Conservation (phyloP, 2,888 invertebrate genomes). For the Napeogenes sylphis region DNA sequence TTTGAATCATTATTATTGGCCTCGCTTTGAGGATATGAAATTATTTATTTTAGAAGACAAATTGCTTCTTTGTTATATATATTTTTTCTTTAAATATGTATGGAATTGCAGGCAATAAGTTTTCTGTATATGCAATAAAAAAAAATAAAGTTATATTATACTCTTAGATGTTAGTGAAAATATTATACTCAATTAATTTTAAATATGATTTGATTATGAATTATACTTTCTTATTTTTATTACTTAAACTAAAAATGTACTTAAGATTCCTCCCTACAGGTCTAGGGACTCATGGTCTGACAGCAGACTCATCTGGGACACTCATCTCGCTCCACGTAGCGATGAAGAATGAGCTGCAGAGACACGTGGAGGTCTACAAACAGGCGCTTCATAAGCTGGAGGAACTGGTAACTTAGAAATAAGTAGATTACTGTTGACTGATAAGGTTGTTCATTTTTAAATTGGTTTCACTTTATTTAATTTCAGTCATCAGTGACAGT, state of each 20-base stretch:
- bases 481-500: constrained; percentile 71
- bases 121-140: too few relatives aligned
- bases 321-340: constrained; percentile 89
- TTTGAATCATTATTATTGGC: background rate
- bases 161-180: background rate
- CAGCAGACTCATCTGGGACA: constrained; percentile 80
- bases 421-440: background rate
- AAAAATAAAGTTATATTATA: too few relatives aligned
- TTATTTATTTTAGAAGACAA: background rate
- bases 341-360: constrained; percentile 88
- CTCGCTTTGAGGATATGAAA: background rate
- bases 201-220: too few relatives aligned
- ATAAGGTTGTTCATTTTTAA: constrained; percentile 27
- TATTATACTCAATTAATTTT: background rate
- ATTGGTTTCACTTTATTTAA: background rate
- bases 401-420: constrained; percentile 71
- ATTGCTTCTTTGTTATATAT: background rate
- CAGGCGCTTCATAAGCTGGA: constrained; percentile 91
- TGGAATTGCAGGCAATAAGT: background rate
- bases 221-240: too few relatives aligned
- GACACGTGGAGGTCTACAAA: constrained; percentile 91
- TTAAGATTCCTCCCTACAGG: constrained; percentile 52
- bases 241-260: too few relatives aligned
- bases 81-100: background rate
- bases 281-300: constrained; percentile 91